Base-by-base conservation (phyloP, 2,113 vertebrate genomes). In the Colistium nudipinnis region DNA sequence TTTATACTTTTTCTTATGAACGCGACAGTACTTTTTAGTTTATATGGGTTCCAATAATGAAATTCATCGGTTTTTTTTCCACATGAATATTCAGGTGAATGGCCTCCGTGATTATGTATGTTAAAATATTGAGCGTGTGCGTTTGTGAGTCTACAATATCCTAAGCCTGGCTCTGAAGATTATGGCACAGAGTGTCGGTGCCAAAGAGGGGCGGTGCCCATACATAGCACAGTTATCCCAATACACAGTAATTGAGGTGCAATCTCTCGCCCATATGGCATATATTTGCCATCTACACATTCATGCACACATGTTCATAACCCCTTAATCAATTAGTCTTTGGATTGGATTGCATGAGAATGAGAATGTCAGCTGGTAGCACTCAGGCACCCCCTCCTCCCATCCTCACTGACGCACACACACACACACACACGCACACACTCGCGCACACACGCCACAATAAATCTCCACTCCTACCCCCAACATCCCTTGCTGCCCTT, bases 241-340 rank as follows among this genome's bases (percentile, higher is more conserved):
- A 73, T 78, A 87, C 72, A 76, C 52, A 83, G 74, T 82, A 79
- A 87, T 73, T 85, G 74, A 83, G 75, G 62, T 80, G 61, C 78
- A 89, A 82, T 85, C 80, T 81, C 62, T 84, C 11, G 38, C 45
- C 87, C 88, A 85, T 90, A 86, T 86, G 90, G 84, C 47, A 60
- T 33, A 62, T 70, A 83, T 87, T 80, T 73, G 13, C 78, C 76
- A 80, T 57, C 62, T 80, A 76, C 33, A 64, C 72, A 71, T 62
- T 62, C 62, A 69, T 51, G 77, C 73, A 81, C 84, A 84, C 82
- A 81, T 81, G 63, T 53, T 78, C 81, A 81, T 71, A 82, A 70
- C 77, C 61, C 67, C 87, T 87, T 82, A 90, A 90, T 90, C 87
- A 90, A 90, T 92, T 87, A 90, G 80, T 83, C 44, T 80, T 73